phyloP scores from a whole-genome alignment of 2,888 invertebrate species.

The Callyntrura guangdongensis region DNA sequence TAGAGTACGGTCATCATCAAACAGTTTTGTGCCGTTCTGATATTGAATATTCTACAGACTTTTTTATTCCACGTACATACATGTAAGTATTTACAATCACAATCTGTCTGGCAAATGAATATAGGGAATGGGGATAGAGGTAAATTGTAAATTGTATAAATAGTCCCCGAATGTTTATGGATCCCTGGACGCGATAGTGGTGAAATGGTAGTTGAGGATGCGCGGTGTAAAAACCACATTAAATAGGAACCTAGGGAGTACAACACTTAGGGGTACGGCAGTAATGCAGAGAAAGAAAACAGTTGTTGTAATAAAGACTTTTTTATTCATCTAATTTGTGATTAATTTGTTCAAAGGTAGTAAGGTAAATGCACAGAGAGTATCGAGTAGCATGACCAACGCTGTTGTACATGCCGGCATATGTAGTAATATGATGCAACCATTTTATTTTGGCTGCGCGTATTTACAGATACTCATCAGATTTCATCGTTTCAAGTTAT shows the following conservation, averaged over 20 bases:
- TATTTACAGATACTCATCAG: too few relatives aligned
- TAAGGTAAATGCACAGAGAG: background rate
- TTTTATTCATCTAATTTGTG: constrained; percentile 29
- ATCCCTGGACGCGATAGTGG: constrained; percentile 46
- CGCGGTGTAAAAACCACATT: constrained; percentile 14
- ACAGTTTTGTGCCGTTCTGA: background rate
- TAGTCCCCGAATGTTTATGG: constrained; percentile 63
- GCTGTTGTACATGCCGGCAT: too few relatives aligned
- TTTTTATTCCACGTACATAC: too few relatives aligned
- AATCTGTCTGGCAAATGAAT: too few relatives aligned
- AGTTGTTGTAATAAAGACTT: constrained; percentile 6
- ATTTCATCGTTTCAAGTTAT: constrained; percentile 35
- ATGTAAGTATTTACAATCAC: too few relatives aligned
- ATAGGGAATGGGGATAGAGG: too few relatives aligned
- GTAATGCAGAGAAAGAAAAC: background rate
- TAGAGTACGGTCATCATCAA: background rate
- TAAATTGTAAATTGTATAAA: constrained; percentile 38
- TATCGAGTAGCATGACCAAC: too few relatives aligned
- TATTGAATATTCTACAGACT: too few relatives aligned
- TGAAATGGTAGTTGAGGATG: too few relatives aligned
- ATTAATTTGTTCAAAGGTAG: constrained; percentile 30
- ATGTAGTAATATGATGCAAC: too few relatives aligned
- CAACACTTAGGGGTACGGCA: too few relatives aligned
- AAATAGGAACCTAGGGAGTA: background rate
- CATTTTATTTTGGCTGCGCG: too few relatives aligned